A percentile compares a stretch with the other conserved stretches of the same genome.
These are phyloP conservation scores for Agrotis puta DNA, from an alignment of 2,888 invertebrate genomes.

Conservation along the genomic window DNA sequence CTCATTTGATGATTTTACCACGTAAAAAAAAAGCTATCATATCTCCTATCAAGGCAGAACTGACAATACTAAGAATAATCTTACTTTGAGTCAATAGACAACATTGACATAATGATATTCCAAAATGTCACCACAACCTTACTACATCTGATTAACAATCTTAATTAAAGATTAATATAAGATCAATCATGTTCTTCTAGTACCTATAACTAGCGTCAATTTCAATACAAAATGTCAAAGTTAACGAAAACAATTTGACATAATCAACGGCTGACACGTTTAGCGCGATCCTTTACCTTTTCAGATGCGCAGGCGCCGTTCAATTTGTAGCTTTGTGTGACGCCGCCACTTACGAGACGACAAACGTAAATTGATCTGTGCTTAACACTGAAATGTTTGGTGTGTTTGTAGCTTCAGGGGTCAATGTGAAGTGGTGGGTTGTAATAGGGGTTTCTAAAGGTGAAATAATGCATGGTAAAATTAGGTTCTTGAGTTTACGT, in stretches of 20 bases:
- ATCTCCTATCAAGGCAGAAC: background rate
- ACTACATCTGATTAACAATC: conserved; percentile 18
- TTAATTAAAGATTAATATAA: conserved; percentile 32
- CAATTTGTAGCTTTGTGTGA: conserved; percentile 75
- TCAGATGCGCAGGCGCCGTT: conserved; percentile 73
- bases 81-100: background rate
- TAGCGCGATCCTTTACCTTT: conserved; percentile 64
- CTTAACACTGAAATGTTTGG: conserved; percentile 6
- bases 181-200: conserved; percentile 10
- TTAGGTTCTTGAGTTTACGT: conserved; percentile 72
- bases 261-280: conserved; percentile 64
- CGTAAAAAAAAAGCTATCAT: too few relatives aligned
- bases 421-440: conserved; percentile 50
- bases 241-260: conserved; percentile 63
- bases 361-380: conserved; percentile 47
- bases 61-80: background rate
- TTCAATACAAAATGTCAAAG: conserved; percentile 56
- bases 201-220: conserved; percentile 2
- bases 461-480: conserved; percentile 73
- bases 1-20: too few relatives aligned
- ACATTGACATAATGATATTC: background rate
- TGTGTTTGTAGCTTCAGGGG: conserved; percentile 26
- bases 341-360: conserved; percentile 69
- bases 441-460: conserved; percentile 75
- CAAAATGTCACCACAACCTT: conserved; percentile 5